Conservation (phyloP, 1,140 invertebrate genomes). For the Arctopsyche grandis region DNA sequence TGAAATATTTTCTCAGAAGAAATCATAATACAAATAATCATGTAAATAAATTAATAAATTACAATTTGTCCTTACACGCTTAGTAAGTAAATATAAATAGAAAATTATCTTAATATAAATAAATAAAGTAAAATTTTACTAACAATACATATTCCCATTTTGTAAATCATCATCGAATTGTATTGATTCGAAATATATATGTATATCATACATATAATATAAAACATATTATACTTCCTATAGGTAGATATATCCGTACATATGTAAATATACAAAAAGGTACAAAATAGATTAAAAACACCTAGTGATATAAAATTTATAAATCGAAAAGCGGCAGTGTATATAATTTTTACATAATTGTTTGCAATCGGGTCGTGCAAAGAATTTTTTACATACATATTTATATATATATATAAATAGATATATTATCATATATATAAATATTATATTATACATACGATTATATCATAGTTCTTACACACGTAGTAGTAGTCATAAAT, state of each 20-base stretch:
- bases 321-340: conserved; percentile 26
- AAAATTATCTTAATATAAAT: not conserved
- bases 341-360: conserved; percentile 18
- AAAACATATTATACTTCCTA: conserved; percentile 2
- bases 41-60: conserved; percentile 2
- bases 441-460: not conserved
- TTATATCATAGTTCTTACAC: conserved; percentile 1
- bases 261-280: conserved; percentile 27
- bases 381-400: not conserved
- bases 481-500: conserved; percentile 6
- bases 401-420: conserved; percentile 9
- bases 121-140: conserved; percentile 9
- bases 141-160: not conserved
- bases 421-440: not conserved
- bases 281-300: conserved; percentile 30
- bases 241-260: not conserved
- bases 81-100: not conserved
- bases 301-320: conserved; percentile 23
- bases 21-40: no score
- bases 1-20: not conserved
- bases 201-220: not conserved
- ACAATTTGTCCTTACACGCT: not conserved
- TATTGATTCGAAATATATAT: not conserved
- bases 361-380: conserved; percentile 21
- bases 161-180: not conserved